phyloP scores from a whole-genome alignment of 2,888 invertebrate genomes.

The Gastracanthus pulcherrimus region DNA sequence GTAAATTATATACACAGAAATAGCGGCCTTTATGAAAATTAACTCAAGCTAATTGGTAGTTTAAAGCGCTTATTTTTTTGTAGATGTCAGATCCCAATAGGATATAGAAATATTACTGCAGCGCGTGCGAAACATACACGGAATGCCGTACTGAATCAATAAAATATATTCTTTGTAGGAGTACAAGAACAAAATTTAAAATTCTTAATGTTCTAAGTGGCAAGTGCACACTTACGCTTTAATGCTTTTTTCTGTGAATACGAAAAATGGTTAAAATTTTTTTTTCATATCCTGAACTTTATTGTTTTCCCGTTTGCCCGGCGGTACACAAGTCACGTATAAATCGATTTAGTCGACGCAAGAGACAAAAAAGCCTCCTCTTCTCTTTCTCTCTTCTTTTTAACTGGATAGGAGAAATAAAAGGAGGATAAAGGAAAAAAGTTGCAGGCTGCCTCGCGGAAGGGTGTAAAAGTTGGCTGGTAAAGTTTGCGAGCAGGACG shows the following conservation, averaged over 20 bases:
- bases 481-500: constrained; percentile 47
- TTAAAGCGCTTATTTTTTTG: too few species aligned
- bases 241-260: too few species aligned
- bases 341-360: constrained; percentile 30
- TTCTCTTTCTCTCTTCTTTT: background rate
- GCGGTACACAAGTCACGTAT: constrained; percentile 42
- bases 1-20: too few species aligned
- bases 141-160: too few species aligned
- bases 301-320: constrained; percentile 48
- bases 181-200: background rate
- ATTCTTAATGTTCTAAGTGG: background rate
- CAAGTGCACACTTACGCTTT: background rate
- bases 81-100: too few species aligned
- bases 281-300: constrained; percentile 20
- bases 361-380: background rate
- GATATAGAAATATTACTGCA: background rate
- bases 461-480: constrained; percentile 32
- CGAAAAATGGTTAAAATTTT: background rate
- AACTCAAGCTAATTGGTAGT: too few species aligned
- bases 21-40: too few species aligned
- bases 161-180: background rate
- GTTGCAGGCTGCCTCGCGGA: background rate
- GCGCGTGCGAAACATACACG: background rate
- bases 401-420: constrained; percentile 27
- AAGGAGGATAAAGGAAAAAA: constrained; percentile 29